Evolutionary conservation across 2,888 invertebrate genomes (phyloP).

Genomic region (Microctonus aethiopoides): DNA sequence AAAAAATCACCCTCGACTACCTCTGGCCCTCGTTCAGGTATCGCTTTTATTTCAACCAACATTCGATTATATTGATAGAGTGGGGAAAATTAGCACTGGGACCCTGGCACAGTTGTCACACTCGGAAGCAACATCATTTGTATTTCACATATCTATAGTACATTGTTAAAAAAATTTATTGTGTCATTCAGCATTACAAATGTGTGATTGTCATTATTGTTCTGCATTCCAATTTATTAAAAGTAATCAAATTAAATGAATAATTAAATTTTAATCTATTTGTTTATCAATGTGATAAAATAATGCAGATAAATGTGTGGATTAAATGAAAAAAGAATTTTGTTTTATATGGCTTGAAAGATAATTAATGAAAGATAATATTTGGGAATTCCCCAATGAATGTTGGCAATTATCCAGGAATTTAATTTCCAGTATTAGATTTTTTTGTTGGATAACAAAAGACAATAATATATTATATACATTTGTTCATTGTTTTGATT

Average conservation of each 20-base stretch:
- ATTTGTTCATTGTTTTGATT: background rate
- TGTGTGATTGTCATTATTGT: background rate
- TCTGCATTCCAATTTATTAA: background rate
- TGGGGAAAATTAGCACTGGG: slow-evolving; percentile 21
- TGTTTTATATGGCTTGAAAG: background rate
- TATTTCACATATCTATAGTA: background rate
- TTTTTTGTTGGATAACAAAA: background rate
- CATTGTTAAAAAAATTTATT: background rate
- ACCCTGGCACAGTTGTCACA: slow-evolving; percentile 38
- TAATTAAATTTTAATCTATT: too few species aligned
- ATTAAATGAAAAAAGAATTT: too few species aligned
- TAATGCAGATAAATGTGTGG: background rate
- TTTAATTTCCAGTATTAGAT: background rate
- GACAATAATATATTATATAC: too few species aligned
- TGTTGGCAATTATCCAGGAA: background rate
- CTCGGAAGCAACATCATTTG: background rate
- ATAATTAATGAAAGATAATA: background rate
- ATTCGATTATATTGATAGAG: slow-evolving; percentile 21
- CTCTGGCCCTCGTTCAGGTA: slow-evolving; percentile 4
- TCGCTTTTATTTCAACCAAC: slow-evolving; percentile 31
- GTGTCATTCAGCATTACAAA: background rate
- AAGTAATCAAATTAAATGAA: slow-evolving; percentile 13
- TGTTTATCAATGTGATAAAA: too few species aligned
- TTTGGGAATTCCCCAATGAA: background rate
- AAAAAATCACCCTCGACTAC: slow-evolving; percentile 26